Evolutionary conservation across 2,888 invertebrate species (phyloP).

Genomic region (Agonopterix heracliana): DNA sequence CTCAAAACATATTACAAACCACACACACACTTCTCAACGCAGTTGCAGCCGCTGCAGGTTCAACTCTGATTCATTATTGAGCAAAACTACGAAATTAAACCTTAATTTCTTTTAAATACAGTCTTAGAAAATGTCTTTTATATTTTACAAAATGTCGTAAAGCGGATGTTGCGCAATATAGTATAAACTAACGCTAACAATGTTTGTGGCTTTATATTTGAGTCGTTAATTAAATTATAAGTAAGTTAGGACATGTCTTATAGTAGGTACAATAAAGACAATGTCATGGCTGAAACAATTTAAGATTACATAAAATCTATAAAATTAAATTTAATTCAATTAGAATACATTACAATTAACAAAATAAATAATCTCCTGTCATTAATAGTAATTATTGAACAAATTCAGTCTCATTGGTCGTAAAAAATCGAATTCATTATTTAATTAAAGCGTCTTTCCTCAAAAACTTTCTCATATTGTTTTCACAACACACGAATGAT

Average conservation of each 20-base stretch:
- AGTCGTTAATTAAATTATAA: not conserved
- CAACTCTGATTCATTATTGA: slow-evolving; percentile 18
- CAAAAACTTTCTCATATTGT: slow-evolving; percentile 32
- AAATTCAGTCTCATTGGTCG: slow-evolving; percentile 74
- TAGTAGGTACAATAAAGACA: too few relatives aligned
- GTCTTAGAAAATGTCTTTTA: slow-evolving; percentile 59
- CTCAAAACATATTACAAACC: slow-evolving; percentile 27
- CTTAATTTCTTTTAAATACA: slow-evolving; percentile 32
- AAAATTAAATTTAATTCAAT: slow-evolving; percentile 24
- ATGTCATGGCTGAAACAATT: slow-evolving; percentile 27
- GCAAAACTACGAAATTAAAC: slow-evolving; percentile 13
- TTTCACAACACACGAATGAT: not conserved
- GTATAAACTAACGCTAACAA: slow-evolving; percentile 5
- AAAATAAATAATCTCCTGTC: slow-evolving; percentile 64
- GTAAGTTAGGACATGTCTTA: too few relatives aligned
- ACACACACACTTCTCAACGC: slow-evolving; percentile 20
- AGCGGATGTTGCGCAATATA: slow-evolving; percentile 16
- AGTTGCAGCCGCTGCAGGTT: slow-evolving; percentile 44
- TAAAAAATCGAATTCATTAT: slow-evolving; percentile 50
- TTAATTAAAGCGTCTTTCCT: slow-evolving; percentile 47
- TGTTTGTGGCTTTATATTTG: slow-evolving; percentile 17
- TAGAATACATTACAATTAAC: slow-evolving; percentile 26
- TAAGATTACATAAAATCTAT: slow-evolving; percentile 17
- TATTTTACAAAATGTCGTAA: slow-evolving; percentile 20
- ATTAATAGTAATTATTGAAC: slow-evolving; percentile 52